Evolutionary conservation across 2,113 vertebrate genomes (phyloP), one percentile per base, ranked within the genome.

Genomic region (Nesogale talazaci): DNA sequence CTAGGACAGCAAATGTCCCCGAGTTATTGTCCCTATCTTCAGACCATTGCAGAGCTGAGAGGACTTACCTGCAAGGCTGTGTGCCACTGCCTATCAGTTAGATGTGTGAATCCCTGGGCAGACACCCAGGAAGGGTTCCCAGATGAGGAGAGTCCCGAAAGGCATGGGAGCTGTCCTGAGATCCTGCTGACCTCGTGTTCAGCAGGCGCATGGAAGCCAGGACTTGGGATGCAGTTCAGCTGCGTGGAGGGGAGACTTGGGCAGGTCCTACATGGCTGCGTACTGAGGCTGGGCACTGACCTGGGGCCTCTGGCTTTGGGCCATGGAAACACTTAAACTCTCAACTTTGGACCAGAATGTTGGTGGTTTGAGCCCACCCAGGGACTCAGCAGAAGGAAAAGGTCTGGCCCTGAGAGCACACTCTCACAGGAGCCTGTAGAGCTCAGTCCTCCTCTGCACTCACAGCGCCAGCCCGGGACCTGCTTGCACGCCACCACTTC

Each of bases 81-180:
- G 36, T 31, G 38, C 56, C 10, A 11, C 72, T 38, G 56, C 22
- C 57, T 70, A 3, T 67, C 63, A 80, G 20, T 29, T 19, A 85
- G 65, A 40, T 63, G 57, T 75, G 82, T 79, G 75, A 81, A 42
- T 74, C 34, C 70, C 69, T 93, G n/a, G 22, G 77, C 34, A 57
- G 87, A 79, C 36, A 90, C 29, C 57, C 31, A 79, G 82, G 81
- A 86, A 83, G 81, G 20, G 63, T 93, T 88, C 79, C 42, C 78
- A 31, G 65, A 82, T 67, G 22, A 85, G 46, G 77, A 38, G 31
- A 20, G 56, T 17, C 38, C 69, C 23, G 40, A 82, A 14, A 6
- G 2, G 34, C 29, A 11, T 56, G 46, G 67, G 56, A 72, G 59
- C 22, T 36, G 16, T 59, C 40, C 78, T 90, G 75, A 56, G 57